Conservation (phyloP, 2,113 vertebrate species). For the Verasper variegatus region DNA sequence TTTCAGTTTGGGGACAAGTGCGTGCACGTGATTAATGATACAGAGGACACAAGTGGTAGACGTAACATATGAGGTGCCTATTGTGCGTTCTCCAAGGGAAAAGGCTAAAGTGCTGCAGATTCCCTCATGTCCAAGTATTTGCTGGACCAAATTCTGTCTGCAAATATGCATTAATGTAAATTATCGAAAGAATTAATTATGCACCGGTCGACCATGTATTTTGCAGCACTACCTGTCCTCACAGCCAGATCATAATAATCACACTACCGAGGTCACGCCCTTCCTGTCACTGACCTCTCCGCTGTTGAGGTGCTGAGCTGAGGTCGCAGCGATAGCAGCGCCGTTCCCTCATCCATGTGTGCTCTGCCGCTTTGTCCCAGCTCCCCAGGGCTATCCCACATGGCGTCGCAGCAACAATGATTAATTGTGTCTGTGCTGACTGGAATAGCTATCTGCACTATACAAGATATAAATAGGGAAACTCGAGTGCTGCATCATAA, state of each 20-base stretch:
- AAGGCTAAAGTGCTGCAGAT: not conserved
- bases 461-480: slow-evolving; percentile 17
- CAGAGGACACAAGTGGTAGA: slow-evolving; percentile 11
- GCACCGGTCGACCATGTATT: slow-evolving; percentile 40
- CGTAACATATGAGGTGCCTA: slow-evolving; percentile 31
- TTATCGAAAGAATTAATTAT: not conserved
- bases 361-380: slow-evolving; percentile 43
- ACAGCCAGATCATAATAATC: slow-evolving; percentile 62
- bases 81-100: slow-evolving; percentile 16
- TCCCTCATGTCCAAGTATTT: not conserved
- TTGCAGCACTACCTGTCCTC: slow-evolving; percentile 32
- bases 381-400: slow-evolving; percentile 31
- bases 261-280: slow-evolving; percentile 47
- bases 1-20: slow-evolving; percentile 20
- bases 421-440: slow-evolving; percentile 63
- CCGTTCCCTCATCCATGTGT: slow-evolving; percentile 41
- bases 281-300: slow-evolving; percentile 56
- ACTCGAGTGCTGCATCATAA: slow-evolving; percentile 17
- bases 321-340: slow-evolving; percentile 38
- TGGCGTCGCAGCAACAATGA: slow-evolving; percentile 54
- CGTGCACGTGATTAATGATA: slow-evolving; percentile 46
- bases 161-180: not conserved
- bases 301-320: slow-evolving; percentile 26
- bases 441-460: slow-evolving; percentile 42
- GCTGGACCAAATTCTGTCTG: not conserved